Base-by-base conservation (phyloP, 35 echinoderm and acorn worm species). In the Hemicentrotus pulcherrimus region DNA sequence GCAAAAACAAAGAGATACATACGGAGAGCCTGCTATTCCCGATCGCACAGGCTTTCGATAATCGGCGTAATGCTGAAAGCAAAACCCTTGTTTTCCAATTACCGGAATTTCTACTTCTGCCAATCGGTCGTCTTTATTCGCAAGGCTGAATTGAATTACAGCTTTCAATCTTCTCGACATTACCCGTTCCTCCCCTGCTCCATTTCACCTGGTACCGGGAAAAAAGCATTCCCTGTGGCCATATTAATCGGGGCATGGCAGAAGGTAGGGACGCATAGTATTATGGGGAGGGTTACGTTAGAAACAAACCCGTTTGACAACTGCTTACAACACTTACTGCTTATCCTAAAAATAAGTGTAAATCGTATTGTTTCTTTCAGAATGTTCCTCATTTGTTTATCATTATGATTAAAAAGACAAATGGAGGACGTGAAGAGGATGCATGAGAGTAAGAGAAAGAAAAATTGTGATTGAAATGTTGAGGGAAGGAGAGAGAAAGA, bases 121-220 rank as follows among this genome's bases (percentile, higher is more conserved):
- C 65, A 78, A 8, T 78, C 22, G 65, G n/a, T 78, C 4, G 65
- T 78, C 7, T 55, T 78, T 78, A 78, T 78, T 78, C 65, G 65
- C 65, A 28, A 28, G 65, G 65, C 65, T 78, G 65, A 78, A 78
- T 78, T 78, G 65, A 78, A 78, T 78, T 78, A 78, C 65, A n/a
- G 65, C 65, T 15, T 24, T 78, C 65, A 78, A 78, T 78, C 65
- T 78, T 78, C 65, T 78, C 65, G 65, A 78, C 19, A 78, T 78
- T 78, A 78, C 65, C 65, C 65, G n/a, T 78, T 78, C 65, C 65
- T 78, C 28, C 19, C 28, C 4, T n/a, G 19, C 65, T 78, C 19
- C 28, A 78, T 78, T 78, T 28, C 65, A 78, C 65, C 3, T 78
- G 19, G 65, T 78, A 7, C 65, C 0, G 28, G 28, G 22, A 22